Conservation (phyloP, 2,888 invertebrate species). For the Subacronicta megacephala region DNA sequence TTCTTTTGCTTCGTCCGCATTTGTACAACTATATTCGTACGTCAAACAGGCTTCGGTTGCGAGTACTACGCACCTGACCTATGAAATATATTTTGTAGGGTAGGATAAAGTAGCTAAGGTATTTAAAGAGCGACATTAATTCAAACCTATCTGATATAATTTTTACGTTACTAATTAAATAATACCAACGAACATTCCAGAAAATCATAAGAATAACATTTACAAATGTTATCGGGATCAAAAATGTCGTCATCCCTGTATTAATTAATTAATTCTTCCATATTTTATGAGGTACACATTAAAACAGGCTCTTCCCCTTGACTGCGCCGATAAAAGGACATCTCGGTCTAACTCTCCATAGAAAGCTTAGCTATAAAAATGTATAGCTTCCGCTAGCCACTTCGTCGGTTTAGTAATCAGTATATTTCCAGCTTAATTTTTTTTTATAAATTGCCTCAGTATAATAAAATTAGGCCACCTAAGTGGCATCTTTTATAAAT, state of each 20-base stretch:
- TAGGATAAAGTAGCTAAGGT: not conserved
- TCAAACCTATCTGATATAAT: conserved; percentile 10
- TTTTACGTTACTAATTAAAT: conserved; percentile 38
- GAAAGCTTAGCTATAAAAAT: conserved; percentile 26
- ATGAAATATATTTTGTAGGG: too few relatives aligned
- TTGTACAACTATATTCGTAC: too few relatives aligned
- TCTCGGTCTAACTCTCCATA: conserved; percentile 19
- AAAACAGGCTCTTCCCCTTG: conserved; percentile 62
- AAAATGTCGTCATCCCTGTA: conserved; percentile 48
- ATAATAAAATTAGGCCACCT: too few relatives aligned
- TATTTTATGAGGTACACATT: conserved; percentile 71
- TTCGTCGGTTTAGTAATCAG: not conserved
- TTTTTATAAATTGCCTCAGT: not conserved
- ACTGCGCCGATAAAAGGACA: conserved; percentile 43
- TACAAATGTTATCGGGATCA: conserved; percentile 58
- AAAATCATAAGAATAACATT: conserved; percentile 55
- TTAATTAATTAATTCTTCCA: conserved; percentile 80
- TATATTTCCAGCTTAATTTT: too few relatives aligned
- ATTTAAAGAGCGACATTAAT: not conserved
- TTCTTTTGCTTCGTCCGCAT: too few relatives aligned
- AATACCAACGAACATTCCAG: conserved; percentile 29
- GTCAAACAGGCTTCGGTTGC: too few relatives aligned
- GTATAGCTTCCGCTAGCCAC: not conserved
- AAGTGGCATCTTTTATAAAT: not conserved
- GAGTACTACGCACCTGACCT: too few relatives aligned